A percentile compares a stretch with the other conserved stretches of the same genome.
Evolutionary conservation across 1,140 invertebrate species (phyloP).

Genomic region (Drosophila pseudoananassae): DNA sequence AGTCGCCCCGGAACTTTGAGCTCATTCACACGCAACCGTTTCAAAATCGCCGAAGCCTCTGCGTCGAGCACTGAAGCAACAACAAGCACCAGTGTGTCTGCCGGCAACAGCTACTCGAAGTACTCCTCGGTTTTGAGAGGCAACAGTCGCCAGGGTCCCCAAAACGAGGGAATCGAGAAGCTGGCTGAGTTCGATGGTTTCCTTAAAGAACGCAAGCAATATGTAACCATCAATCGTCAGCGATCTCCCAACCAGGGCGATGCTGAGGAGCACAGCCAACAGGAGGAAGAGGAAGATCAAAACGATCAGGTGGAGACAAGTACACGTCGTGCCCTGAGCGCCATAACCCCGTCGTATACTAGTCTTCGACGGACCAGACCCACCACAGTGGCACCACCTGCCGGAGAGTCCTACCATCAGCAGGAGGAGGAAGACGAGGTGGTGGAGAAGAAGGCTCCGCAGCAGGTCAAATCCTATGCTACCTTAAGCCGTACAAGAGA

Average conservation of each 20-base stretch:
- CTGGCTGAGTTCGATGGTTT: constrained; percentile 85
- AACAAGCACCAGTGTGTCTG: neutral
- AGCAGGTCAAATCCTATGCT: constrained; percentile 55
- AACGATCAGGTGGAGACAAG: constrained; percentile 53
- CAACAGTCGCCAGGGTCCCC: constrained; percentile 88
- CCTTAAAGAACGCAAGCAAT: constrained; percentile 82
- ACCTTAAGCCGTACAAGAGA: constrained; percentile 60
- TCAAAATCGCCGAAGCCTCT: constrained; percentile 17
- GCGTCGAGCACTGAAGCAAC: constrained; percentile 23
- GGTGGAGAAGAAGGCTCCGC: constrained; percentile 63
- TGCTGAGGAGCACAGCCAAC: constrained; percentile 59
- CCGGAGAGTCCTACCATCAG: constrained; percentile 53
- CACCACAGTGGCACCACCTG: constrained; percentile 82
- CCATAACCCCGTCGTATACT: constrained; percentile 86
- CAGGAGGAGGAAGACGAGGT: constrained; percentile 70
- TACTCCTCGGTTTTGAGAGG: constrained; percentile 84
- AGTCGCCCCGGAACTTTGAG: constrained; percentile 83
- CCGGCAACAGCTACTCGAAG: constrained; percentile 57
- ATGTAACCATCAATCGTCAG: constrained; percentile 86
- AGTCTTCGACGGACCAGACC: constrained; percentile 87
- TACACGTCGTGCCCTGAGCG: constrained; percentile 43
- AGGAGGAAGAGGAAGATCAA: constrained; percentile 71
- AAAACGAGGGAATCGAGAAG: constrained; percentile 88
- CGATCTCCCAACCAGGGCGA: constrained; percentile 52
- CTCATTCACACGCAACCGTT: constrained; percentile 66